Evolutionary conservation across 2,888 invertebrate genomes (phyloP).

Genomic region (Oligia latruncula): DNA sequence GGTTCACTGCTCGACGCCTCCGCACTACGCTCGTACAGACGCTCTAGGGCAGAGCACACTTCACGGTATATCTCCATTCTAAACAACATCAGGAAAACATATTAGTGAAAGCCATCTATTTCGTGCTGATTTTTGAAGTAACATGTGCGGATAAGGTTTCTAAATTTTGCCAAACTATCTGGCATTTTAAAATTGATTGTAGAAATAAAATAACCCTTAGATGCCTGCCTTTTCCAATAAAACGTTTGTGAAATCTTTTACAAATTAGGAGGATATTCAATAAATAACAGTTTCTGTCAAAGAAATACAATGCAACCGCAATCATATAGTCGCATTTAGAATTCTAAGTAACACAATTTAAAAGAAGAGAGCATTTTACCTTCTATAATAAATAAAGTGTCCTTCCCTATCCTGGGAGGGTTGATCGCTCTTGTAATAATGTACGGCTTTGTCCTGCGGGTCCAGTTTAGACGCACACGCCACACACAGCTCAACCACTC

Average conservation of each 20-base stretch:
- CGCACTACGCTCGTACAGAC: slow-evolving; percentile 91
- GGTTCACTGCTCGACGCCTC: slow-evolving; percentile 84
- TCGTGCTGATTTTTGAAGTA: neutral
- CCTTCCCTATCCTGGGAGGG: slow-evolving; percentile 96
- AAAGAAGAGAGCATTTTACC: slow-evolving; percentile 78
- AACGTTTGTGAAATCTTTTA: neutral
- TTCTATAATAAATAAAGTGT: slow-evolving; percentile 92
- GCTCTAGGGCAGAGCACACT: slow-evolving; percentile 94
- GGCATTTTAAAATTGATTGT: neutral
- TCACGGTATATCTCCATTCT: slow-evolving; percentile 97
- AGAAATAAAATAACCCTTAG: neutral
- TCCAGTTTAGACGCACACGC: slow-evolving; percentile 96
- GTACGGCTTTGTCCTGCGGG: slow-evolving; percentile 95
- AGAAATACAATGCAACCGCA: neutral
- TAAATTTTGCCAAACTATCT: neutral
- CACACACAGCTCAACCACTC: slow-evolving; percentile 96
- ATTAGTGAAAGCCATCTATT: neutral
- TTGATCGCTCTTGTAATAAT: slow-evolving; percentile 96
- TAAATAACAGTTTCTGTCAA: neutral
- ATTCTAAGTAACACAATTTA: neutral
- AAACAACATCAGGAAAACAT: slow-evolving; percentile 62
- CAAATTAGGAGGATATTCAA: neutral
- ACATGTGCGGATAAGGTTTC: neutral
- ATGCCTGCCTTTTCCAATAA: neutral
- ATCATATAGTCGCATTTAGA: neutral